Evolutionary conservation across 2,888 invertebrate species (phyloP), one percentile per base, ranked within the genome.

Genomic region (Chrysolina oricalcia): DNA sequence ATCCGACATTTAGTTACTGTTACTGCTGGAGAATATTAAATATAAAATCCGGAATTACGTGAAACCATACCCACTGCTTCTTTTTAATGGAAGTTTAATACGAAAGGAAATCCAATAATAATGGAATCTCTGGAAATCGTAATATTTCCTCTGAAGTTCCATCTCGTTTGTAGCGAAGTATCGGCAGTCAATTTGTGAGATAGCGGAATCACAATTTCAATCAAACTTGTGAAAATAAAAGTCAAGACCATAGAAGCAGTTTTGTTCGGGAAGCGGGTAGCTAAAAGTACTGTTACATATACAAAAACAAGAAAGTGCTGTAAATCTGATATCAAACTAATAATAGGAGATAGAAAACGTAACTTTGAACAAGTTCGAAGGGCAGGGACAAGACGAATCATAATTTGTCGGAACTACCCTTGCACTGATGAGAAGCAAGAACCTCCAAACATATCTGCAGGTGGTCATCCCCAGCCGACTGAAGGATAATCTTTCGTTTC

Each of bases 51-150:
- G 59, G 27, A 59, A 59, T 59, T 35, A 59, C 67, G 70, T 62
- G 74, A 71, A 71, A 71, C 74, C 71, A 41, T 46, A 71, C 67
- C 67, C 67, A 70, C 35, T 67, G 46, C 63, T 66, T 71, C 67
- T 74, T 74, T 74, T 70, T 74, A 74, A 74, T 74, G 41, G 65
- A 41, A 64, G 65, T 70, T 70, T 74, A 74, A 74, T 74, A 53
- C 59, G 64, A 74, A 66, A 70, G 73, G 68, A 69, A 69, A 73
- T 73, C 68, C 68, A 73, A 73, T 73, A 73, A 73, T 63, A 50
- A 59, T 59, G 59, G 35, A 11, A n/a, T 35, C 59, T 59, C 53
- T 27, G 35, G 27, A 59, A 35, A 59, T 27, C 59, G 59, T 4
- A 35, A 35, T n/a, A 59, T 27, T 35, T 19, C 17, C 19, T 13